Evolutionary conservation across 2,797 vertebrate genomes (phyloP), one percentile per base, ranked within the genome.

Genomic region (Sebastes variabilis): DNA sequence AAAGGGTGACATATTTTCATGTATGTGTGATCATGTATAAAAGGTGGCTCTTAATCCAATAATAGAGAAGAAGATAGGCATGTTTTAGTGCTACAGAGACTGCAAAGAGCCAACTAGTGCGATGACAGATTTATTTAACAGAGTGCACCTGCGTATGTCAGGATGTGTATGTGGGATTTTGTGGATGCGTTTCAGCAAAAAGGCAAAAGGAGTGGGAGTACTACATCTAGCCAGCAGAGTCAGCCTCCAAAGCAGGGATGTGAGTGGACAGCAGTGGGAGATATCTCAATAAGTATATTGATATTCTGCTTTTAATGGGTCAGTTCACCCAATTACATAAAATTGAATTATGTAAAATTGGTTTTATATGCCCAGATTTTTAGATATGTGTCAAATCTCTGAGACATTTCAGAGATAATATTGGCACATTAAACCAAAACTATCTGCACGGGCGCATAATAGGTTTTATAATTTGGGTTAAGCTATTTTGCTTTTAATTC

Each of bases 181-280:
- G 68, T 79, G 77, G 73, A 75, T 16, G 66, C 77, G 58, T 74
- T 82, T 86, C 66, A 77, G 25, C 32, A 54, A 82, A 72, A 79
- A 87, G 60, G 59, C 29, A 60, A 49, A 46, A 46, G 16, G 61
- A 83, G 84, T 87, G 85, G 87, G 90, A 92, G 88, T 64, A 83
- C 77, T 80, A 92, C 88, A 89, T 91, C 88, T 76, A 93, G 74
- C 93, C 88, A 93, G 92, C 91, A 92, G 90, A 91, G 79, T 91
- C 81, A 86, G 90, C 84, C 84, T 90, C 91, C 86, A 71, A 73
- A 83, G 82, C 67, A 62, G 60, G 56, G 62, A 0, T 56, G 49
- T 25, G 36, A 77, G 82, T 58, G 61, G 36, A 56, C 9, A 82
- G 74, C 66, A 76, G 67, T 54, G 76, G 72, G 68, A 56, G 82